These are phyloP conservation scores for Hyalella azteca DNA, from an alignment of 2,888 invertebrate genomes.

Conservation along the genomic window DNA sequence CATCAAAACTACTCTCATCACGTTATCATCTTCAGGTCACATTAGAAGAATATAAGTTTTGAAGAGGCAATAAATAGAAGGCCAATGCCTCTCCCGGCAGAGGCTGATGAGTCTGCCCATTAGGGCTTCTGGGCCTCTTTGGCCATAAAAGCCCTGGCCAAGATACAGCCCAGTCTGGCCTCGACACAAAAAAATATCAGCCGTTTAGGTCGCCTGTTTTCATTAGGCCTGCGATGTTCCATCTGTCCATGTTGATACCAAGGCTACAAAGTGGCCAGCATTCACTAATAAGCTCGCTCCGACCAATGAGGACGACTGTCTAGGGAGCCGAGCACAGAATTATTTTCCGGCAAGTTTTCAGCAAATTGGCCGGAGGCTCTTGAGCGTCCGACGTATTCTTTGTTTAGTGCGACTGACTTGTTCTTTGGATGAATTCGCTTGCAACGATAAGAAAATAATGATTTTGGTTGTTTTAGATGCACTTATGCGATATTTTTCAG, in stretches of 20 bases:
- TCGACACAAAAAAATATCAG: neutral
- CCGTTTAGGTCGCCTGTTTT: slow-evolving; percentile 21
- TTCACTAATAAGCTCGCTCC: slow-evolving; percentile 20
- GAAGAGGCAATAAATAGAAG: no score
- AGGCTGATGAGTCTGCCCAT: neutral
- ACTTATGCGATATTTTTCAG: no score
- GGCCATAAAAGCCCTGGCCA: slow-evolving; percentile 17
- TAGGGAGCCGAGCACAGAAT: neutral
- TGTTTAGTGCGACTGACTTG: no score
- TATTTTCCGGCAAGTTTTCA: neutral
- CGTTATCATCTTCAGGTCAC: no score
- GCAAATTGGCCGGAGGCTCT: neutral
- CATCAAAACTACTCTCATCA: no score
- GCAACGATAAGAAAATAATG: no score
- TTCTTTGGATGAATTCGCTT: no score
- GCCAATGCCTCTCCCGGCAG: no score
- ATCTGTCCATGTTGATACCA: slow-evolving; percentile 10
- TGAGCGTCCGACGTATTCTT: no score
- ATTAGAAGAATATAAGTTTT: neutral
- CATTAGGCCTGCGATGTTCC: slow-evolving; percentile 18
- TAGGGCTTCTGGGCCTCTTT: neutral
- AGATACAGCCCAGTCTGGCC: neutral
- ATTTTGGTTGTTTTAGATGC: no score
- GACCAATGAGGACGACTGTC: slow-evolving; percentile 10
- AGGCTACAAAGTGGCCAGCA: slow-evolving; percentile 30